Conservation (phyloP, 2,888 invertebrate genomes). For the Metacarcinus magister region DNA sequence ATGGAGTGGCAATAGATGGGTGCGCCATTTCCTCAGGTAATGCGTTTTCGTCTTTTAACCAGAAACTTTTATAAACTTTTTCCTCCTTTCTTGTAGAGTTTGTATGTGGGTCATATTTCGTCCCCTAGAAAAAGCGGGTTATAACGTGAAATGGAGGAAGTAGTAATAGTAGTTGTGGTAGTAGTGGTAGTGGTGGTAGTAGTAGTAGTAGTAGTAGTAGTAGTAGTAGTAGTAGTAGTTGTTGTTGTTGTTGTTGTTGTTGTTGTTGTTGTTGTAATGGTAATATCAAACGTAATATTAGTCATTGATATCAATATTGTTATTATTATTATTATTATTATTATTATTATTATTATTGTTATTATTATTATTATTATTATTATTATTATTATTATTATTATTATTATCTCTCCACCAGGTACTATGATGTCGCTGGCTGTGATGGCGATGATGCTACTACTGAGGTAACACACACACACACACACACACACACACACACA, state of each 20-base stretch:
- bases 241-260: not conserved
- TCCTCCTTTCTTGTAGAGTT: not conserved
- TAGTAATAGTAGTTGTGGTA: slow-evolving; percentile 16
- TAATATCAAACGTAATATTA: not conserved
- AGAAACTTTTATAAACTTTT: not conserved
- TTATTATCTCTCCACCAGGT: not conserved
- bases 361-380: slow-evolving; percentile 26
- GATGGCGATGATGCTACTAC: not conserved
- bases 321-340: not conserved
- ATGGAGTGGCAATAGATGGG: not conserved
- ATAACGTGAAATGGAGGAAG: not conserved
- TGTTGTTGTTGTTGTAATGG: not conserved
- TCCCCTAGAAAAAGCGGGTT: not conserved
- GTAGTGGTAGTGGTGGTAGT: slow-evolving; percentile 21
- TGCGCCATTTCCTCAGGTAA: not conserved
- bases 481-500: slow-evolving; percentile 33
- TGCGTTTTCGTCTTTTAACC: not conserved
- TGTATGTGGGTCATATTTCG: not conserved
- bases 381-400: slow-evolving; percentile 9
- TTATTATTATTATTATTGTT: not conserved
- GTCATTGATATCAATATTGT: not conserved
- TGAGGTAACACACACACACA: not conserved
- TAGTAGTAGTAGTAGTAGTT: slow-evolving; percentile 17
- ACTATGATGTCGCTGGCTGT: not conserved
- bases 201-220: slow-evolving; percentile 21